Evolutionary conservation across 2,888 invertebrate species (phyloP).

Genomic region (Cetonia aurata): DNA sequence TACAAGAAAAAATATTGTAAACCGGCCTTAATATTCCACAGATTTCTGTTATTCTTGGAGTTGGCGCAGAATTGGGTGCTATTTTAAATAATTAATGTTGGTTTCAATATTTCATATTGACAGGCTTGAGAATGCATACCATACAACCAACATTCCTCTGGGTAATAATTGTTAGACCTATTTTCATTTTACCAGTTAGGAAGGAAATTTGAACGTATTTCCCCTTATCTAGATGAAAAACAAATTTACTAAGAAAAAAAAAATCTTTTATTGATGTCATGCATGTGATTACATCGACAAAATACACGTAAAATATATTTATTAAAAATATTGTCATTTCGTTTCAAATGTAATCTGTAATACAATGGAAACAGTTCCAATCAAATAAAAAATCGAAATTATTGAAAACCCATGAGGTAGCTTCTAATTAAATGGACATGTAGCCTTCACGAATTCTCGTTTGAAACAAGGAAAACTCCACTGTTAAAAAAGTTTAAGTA

Average conservation of each 20-base stretch:
- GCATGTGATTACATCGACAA: constrained; percentile 45
- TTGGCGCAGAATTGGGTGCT: no score
- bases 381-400: constrained; percentile 37
- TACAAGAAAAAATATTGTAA: no score
- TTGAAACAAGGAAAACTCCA: constrained; percentile 11
- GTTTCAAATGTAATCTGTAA: constrained; percentile 43
- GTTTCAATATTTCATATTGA: no score
- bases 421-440: constrained; percentile 46
- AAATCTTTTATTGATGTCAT: constrained; percentile 48
- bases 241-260: constrained; percentile 36
- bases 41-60: no score
- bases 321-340: constrained; percentile 49
- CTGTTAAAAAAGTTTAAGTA: constrained; percentile 39
- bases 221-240: background rate
- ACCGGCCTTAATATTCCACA: no score
- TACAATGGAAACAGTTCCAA: constrained; percentile 35
- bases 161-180: no score
- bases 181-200: background rate
- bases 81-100: no score
- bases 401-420: constrained; percentile 48
- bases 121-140: no score
- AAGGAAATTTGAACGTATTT: no score
- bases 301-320: constrained; percentile 47
- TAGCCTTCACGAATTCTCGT: constrained; percentile 43
- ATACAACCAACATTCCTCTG: no score